Conservation (phyloP, 2,113 vertebrate species). For the Lophius piscatorius region DNA sequence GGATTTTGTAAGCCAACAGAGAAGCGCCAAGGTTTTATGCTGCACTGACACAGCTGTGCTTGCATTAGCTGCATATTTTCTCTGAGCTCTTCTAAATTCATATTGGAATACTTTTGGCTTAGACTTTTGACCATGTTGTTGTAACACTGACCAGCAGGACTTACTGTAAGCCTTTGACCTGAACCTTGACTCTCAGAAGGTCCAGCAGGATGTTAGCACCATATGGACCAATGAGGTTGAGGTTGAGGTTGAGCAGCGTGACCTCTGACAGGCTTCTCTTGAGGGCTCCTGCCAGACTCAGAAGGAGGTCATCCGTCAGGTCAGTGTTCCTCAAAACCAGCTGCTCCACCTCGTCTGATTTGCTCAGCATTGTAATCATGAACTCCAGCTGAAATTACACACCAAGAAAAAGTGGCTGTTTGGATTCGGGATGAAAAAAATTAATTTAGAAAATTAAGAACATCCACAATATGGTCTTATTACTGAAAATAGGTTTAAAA, state of each 20-base stretch:
- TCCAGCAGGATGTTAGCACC: conserved; percentile 78
- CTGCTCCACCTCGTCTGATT: conserved; percentile 80
- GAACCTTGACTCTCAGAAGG: conserved; percentile 75
- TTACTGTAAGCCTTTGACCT: conserved; percentile 80
- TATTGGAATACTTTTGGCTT: background rate
- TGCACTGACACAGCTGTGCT: background rate
- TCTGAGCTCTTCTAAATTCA: background rate
- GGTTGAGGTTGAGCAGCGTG: conserved; percentile 83
- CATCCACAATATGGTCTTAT: conserved; percentile 4
- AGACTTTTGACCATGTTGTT: background rate
- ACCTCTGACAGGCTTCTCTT: conserved; percentile 78
- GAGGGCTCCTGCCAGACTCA: conserved; percentile 68
- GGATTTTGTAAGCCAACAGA: conserved; percentile 22
- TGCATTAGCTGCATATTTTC: conserved; percentile 14
- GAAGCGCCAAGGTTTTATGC: conserved; percentile 11
- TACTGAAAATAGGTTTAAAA: too few species aligned
- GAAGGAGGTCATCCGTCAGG: conserved; percentile 79
- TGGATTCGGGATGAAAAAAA: background rate
- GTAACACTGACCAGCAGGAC: conserved; percentile 18
- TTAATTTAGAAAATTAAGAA: background rate
- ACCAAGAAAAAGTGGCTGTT: conserved; percentile 6
- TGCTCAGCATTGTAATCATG: conserved; percentile 73
- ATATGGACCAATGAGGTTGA: conserved; percentile 80
- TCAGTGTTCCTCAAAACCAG: conserved; percentile 84
- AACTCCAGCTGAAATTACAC: conserved; percentile 70